phyloP scores from a whole-genome alignment of 2,888 invertebrate genomes.

The Orgyia antiqua region DNA sequence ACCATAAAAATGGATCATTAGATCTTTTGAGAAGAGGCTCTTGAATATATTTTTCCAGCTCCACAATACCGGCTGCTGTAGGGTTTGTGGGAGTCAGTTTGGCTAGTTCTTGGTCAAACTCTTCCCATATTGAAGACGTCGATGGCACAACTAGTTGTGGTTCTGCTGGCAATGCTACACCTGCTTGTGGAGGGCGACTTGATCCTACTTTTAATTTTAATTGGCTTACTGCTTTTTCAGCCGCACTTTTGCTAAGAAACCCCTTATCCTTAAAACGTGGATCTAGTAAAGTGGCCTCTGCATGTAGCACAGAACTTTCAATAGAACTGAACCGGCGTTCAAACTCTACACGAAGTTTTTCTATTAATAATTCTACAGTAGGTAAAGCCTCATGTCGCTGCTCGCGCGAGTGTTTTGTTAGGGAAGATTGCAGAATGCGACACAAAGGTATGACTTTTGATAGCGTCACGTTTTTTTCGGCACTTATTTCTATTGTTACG shows the following conservation, averaged over 20 bases:
- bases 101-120: conserved; percentile 15
- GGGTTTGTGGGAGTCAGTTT: conserved; percentile 10
- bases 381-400: not conserved
- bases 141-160: not conserved
- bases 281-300: conserved; percentile 9
- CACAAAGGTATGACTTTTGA: conserved; percentile 1
- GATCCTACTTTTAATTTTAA: not conserved
- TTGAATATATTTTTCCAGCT: conserved; percentile 16
- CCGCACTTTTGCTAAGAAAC: not conserved
- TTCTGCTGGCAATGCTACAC: not conserved
- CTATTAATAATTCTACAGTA: conserved; percentile 2
- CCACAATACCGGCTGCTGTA: conserved; percentile 19
- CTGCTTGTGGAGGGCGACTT: too few species aligned
- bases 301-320: conserved; percentile 8
- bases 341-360: conserved; percentile 3
- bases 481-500: conserved; percentile 1
- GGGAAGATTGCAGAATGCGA: not conserved
- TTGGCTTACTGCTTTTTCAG: not conserved
- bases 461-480: conserved; percentile 1
- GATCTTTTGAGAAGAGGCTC: conserved; percentile 11
- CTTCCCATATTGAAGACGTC: conserved; percentile 12
- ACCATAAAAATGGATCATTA: conserved; percentile 10
- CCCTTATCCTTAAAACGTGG: conserved; percentile 4
- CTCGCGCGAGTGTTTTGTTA: conserved; percentile 1
- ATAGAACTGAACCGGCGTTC: conserved; percentile 7